Evolutionary conservation across 1,140 invertebrate species (phyloP), one percentile per base, ranked within the genome.

Genomic region (Whitmania pigra): DNA sequence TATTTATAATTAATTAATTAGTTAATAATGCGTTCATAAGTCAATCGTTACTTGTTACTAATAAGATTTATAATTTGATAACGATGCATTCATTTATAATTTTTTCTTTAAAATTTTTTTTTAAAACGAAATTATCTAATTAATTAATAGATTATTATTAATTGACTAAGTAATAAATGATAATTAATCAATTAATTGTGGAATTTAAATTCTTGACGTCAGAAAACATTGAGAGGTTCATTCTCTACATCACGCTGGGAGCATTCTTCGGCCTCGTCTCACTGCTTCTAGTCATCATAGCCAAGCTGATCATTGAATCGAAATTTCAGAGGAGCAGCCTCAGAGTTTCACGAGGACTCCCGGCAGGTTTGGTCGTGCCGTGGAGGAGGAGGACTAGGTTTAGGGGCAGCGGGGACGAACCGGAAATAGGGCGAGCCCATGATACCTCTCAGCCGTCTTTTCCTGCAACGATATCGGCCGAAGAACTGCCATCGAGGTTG

Each of bases 241-340:
- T 31, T 7, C 57, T 63, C 3, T 63, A 63, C 57, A 31, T 22
- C 57, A 31, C 22, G 57, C 22, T 63, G 22, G 57, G 57, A 25
- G 57, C 57, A 25, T 31, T 63, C 57, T 22, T 63, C 22, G 57
- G 57, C 22, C 29, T 63, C 57, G 22, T 22, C 57, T 31, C 29
- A 13, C 57, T 63, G 22, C 57, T 63, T 31, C 57, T 63, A 25
- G 57, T 63, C 57, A 63, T 63, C 57, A 63, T 63, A 22, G 22
- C 29, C 57, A 63, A 63, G 18, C 57, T 63, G 22, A 13, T 25
- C 57, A 63, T 63, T 20, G 57, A 63, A 7, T 63, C 29, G 6
- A 22, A 31, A 31, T n/a, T 63, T 63, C 57, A n/a, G 57, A 63
- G 22, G 57, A 22, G 11, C 22, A 22, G 5, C 57, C 1, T 63